Evolutionary conservation across 2,888 invertebrate genomes (phyloP).

Genomic region (Heliconius hortense): DNA sequence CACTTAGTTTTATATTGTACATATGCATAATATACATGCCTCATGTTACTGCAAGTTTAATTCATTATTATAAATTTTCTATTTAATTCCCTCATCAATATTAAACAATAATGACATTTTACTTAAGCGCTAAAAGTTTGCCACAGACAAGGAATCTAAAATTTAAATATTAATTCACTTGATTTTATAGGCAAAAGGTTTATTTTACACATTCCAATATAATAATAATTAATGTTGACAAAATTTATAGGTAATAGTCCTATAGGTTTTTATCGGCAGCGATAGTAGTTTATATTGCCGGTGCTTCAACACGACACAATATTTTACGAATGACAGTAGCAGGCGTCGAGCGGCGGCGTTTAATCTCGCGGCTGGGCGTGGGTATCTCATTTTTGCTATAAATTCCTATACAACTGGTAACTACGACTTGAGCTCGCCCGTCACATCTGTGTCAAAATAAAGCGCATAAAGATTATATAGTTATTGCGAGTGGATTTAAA

Average conservation of each 20-base stretch:
- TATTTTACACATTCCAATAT: neutral
- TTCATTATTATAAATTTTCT: neutral
- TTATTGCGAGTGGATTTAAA: slow-evolving; percentile 22
- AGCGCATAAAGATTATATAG: slow-evolving; percentile 31
- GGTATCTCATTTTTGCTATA: slow-evolving; percentile 57
- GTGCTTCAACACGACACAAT: slow-evolving; percentile 61
- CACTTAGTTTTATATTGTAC: too few relatives aligned
- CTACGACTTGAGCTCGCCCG: slow-evolving; percentile 29
- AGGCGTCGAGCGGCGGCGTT: slow-evolving; percentile 55
- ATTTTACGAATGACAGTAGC: slow-evolving; percentile 62
- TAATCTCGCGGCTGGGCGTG: slow-evolving; percentile 60
- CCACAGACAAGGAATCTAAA: neutral
- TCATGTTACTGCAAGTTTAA: neutral
- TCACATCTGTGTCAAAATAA: slow-evolving; percentile 36
- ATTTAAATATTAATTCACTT: neutral
- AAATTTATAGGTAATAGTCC: slow-evolving; percentile 31
- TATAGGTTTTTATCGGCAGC: slow-evolving; percentile 47
- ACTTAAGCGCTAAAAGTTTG: neutral
- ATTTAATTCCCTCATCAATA: neutral
- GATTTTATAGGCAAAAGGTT: neutral
- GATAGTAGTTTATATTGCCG: slow-evolving; percentile 57
- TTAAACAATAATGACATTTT: neutral
- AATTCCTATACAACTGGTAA: slow-evolving; percentile 29
- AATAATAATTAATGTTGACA: slow-evolving; percentile 1
- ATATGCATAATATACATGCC: too few relatives aligned